phyloP scores from a whole-genome alignment of 2,113 vertebrate species.

The Isichthys henryi region DNA sequence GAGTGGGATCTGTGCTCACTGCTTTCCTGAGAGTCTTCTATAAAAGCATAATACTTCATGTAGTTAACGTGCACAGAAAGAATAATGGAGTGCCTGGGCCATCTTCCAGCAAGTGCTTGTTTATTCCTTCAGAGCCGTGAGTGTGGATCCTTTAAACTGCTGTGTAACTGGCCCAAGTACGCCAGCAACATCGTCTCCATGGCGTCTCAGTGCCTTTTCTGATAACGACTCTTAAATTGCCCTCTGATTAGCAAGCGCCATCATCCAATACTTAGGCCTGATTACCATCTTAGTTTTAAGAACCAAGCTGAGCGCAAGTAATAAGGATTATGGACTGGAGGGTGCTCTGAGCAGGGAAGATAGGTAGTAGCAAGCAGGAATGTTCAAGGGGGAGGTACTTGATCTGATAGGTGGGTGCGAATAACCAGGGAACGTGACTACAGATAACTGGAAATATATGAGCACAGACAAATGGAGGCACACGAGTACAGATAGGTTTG shows the following conservation, averaged over 20 bases:
- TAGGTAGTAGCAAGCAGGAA: not conserved
- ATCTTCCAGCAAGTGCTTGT: not conserved
- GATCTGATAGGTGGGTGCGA: not conserved
- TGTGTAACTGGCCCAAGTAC: not conserved
- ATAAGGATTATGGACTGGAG: not conserved
- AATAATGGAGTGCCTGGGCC: not conserved
- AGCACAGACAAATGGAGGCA: conserved; percentile 1
- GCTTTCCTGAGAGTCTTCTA: not conserved
- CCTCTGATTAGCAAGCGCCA: conserved; percentile 1
- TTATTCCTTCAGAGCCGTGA: not conserved
- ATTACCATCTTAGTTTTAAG: conserved; percentile 8
- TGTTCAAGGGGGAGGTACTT: not conserved
- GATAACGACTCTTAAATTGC: not conserved
- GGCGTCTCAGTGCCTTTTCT: not conserved
- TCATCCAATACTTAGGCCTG: not conserved
- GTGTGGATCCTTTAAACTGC: not conserved
- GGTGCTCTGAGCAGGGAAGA: not conserved
- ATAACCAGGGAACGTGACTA: not conserved
- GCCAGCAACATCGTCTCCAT: not conserved
- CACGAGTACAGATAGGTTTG: not conserved
- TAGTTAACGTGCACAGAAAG: not conserved
- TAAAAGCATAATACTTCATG: not conserved
- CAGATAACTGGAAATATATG: not conserved
- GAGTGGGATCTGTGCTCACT: not conserved
- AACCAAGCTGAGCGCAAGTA: not conserved